phyloP scores from a whole-genome alignment of 92 coral and sea anemone species.

The Epizoanthus ramosus region DNA sequence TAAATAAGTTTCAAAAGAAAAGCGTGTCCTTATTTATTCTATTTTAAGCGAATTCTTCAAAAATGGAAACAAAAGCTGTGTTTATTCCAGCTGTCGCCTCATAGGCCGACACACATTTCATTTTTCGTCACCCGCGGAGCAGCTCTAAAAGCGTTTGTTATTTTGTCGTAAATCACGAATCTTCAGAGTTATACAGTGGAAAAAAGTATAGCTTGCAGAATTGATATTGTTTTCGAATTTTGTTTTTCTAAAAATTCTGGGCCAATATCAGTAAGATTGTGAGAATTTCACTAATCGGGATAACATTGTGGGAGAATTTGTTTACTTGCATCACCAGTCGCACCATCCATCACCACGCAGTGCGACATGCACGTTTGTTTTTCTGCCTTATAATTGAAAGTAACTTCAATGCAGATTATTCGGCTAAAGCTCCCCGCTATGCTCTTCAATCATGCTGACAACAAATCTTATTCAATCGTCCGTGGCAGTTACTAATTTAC shows the following conservation, averaged over 20 bases:
- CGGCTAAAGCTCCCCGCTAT: not conserved
- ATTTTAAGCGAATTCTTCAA: not conserved
- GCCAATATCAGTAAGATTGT: too few relatives aligned
- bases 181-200: too few relatives aligned
- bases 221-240: too few relatives aligned
- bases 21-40: not conserved
- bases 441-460: not conserved
- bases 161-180: too few relatives aligned
- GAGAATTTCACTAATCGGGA: too few relatives aligned
- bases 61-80: slow-evolving; percentile 1
- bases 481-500: not conserved
- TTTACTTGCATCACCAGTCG: not conserved
- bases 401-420: not conserved
- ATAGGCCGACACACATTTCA: not conserved
- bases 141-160: too few relatives aligned
- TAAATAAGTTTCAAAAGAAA: not conserved
- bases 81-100: slow-evolving; percentile 14
- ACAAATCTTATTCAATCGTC: not conserved
- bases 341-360: not conserved
- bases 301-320: too few relatives aligned
- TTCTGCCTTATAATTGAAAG: not conserved
- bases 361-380: not conserved
- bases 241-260: too few relatives aligned
- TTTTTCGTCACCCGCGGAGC: not conserved
- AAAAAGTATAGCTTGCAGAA: too few relatives aligned